phyloP scores from a whole-genome alignment of 2,797 vertebrate species.

The Labeo calbasu region DNA sequence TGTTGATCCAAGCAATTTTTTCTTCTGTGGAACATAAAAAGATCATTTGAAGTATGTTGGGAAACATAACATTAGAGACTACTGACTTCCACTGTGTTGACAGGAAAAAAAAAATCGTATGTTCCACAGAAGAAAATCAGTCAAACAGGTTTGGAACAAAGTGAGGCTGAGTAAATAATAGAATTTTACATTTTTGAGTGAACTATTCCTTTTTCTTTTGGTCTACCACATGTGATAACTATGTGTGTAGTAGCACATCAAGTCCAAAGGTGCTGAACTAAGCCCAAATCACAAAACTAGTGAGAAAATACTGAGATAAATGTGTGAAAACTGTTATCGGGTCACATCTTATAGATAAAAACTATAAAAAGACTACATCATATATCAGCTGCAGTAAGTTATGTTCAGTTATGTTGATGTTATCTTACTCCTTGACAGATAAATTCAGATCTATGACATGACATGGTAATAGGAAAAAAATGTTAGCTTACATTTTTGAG shows the following conservation, averaged over 20 bases:
- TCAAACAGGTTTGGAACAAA: neutral
- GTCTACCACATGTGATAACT: neutral
- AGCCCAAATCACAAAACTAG: neutral
- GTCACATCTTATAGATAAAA: neutral
- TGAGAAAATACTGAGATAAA: neutral
- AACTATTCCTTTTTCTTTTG: neutral
- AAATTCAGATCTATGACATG: neutral
- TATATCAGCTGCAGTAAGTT: neutral
- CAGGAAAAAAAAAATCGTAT: neutral
- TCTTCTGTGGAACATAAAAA: neutral
- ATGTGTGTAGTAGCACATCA: neutral
- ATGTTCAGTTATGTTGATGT: neutral
- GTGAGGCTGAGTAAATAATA: neutral
- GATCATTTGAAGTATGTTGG: neutral
- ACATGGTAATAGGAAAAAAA: neutral
- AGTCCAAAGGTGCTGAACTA: neutral
- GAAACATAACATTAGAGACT: neutral
- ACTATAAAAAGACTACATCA: neutral
- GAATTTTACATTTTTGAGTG: no score
- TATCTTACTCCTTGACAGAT: neutral
- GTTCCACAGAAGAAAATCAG: neutral
- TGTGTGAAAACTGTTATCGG: neutral
- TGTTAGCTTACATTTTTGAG: neutral
- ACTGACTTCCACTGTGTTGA: no score
- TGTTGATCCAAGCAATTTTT: neutral